Base-by-base conservation (phyloP, 92 coral and sea anemone species). In the Parazoanthus swiftii region DNA sequence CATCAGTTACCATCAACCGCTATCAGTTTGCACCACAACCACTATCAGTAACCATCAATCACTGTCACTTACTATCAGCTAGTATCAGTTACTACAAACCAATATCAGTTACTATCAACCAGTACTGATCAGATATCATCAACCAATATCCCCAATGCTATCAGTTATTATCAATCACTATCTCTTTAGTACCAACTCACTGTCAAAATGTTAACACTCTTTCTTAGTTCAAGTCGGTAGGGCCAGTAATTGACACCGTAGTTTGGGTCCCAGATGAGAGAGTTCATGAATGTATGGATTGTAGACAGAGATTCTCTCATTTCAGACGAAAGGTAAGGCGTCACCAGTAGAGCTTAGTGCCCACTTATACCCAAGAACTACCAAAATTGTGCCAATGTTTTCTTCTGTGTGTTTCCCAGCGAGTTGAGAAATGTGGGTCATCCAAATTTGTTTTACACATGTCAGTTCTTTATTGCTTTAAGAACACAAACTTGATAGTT, bases 211-310 rank as follows among this genome's bases (percentile, higher is more conserved):
- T 43, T 77, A 10, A 8, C 59, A 10, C 11, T 77, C 4, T 77
- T 8, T 44, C 23, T 79, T 70, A 84, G 87, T 46, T 71, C 66
- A 84, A 84, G 66, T 75, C 81, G 1, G 39, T 58, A 25, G 82
- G 78, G 3, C 86, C 87, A 46, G 73, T 77, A 76, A 72, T 85
- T 14, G 90, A 79, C 25, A 86, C 90, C 3, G 85, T 89, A 2
- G 85, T 84, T 21, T 97, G 99, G 99, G 99, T 97, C 7, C 98
- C 99, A 20, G 98, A 97, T 72, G 99, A 97, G 70, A 85, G 99
- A 35, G 99, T 93, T 18, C 90, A 94, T 80, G 99, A 97, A 75
- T 97, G 99, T 54, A 92, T 93, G 25, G 99, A 97, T 85, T 97
- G 99, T 68, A 94, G 94, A 70, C 97, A 92, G 76, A 90, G 96